Base-by-base conservation (phyloP, 2,888 invertebrate species). In the Byasa hedistus region DNA sequence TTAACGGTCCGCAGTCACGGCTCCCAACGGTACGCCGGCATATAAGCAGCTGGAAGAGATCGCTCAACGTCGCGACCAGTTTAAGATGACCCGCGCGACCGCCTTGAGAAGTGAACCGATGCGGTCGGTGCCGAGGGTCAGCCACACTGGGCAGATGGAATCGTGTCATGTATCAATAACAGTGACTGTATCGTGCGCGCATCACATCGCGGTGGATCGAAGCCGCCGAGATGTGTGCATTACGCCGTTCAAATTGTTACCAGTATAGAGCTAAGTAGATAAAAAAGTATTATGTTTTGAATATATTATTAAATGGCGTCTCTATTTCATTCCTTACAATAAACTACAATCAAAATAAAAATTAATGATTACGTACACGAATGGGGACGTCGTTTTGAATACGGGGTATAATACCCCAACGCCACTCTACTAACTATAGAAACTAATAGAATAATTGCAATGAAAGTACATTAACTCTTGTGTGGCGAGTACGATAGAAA, bases 1-100 rank as follows among this genome's bases (percentile, higher is more conserved):
- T 80, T 79, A 79, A 80, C 77, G 71, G 76, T 76, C 71, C 68
- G 60, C 61, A 73, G 77, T 78, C 78, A 79, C 73, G 72, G 72
- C 68, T 69, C 58, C 55, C 54, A 64, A 64, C 51, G 61, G 57
- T 57, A 61, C 55, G 62, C 51, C 62, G 39, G 63, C 56, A 66
- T 57, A 67, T 61, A 69, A 65, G 60, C 55, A 66, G 57, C 58
- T 66, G 44, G 39, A 55, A 66, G 59, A 55, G 48, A 62, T 65
- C 61, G 60, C 51, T 57, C 21, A 27, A 3, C 21, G 55, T 48
- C 15, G 22, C 52, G 61, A 69, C 73, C 73, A 73, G 56, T 71
- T 63, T 64, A 71, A 12, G 22, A 39, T 69, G 74, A 76, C 61
- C 73, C 70, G 12, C 58, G 10, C 15, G 12, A 3, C 19, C 17